Base-by-base conservation (phyloP, 1,140 invertebrate species). In the Zaprionus capensis region DNA sequence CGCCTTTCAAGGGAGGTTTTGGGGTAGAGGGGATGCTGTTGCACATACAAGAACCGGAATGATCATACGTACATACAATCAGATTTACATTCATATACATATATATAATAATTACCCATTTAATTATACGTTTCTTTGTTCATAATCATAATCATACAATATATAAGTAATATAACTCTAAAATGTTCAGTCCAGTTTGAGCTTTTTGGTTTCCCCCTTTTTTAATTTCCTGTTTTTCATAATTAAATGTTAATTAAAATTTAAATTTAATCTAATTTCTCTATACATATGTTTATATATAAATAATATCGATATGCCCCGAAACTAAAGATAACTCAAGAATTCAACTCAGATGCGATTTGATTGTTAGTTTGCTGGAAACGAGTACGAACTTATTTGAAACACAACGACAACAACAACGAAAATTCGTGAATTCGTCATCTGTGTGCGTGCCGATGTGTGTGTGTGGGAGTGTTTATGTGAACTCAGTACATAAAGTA, bases 181-280 rank as follows among this genome's bases (percentile, higher is more conserved):
- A 91, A 91, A 80, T 82, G 90, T 88, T 91, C 88, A 91, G 88
- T 91, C 88, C 84, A 91, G 88, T 91, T 91, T 91, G 88, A 91
- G 88, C 88, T 91, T 85, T 85, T 68, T 66, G 76, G 82, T 88
- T 87, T 77, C 68, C 79, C 76, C 72, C 74, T 83, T 72, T 26
- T 28, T 83, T 56, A 80, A 75, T 66, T 62, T 82, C 75, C 71
- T 82, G 72, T 56, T 41, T 77, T 51, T 24, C 46, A 11, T 51
- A 20, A 56, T 58, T 80, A 77, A 77, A 63, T 11, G 44, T 80
- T 87, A 82, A 82, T 80, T 82, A 72, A 88, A 66, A 28, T 56
- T 51, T 51, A 24, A 51, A 85, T 78, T 87, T 88, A 88, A 81
- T 76, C 81, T 81, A 81, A 87, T 78, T 78, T 88, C 82, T 86